phyloP scores from a whole-genome alignment of 37 sponge, comb jelly and placozoan species.

The Bolinopsis microptera region DNA sequence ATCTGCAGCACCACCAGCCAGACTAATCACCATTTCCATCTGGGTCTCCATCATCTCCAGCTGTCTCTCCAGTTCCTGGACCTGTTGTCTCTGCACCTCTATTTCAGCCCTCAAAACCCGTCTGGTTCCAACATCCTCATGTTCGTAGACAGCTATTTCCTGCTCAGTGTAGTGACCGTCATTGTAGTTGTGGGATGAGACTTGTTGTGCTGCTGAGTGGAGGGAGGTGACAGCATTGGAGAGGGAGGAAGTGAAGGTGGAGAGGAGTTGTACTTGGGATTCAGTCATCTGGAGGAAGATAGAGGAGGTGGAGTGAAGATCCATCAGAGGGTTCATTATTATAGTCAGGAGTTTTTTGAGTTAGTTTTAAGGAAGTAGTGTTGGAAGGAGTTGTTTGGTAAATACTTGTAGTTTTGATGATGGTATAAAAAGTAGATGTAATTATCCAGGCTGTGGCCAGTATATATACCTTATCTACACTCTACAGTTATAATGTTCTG shows the following conservation, averaged over 20 bases:
- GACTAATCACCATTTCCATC: not conserved
- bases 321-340: not conserved
- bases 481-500: not conserved
- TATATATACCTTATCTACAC: not conserved
- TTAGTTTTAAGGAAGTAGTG: not conserved
- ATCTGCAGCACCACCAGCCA: not conserved
- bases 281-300: not conserved
- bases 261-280: not conserved
- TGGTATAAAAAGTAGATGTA: too few relatives aligned
- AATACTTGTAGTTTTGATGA: too few relatives aligned
- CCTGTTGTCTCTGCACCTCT: not conserved
- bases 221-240: not conserved
- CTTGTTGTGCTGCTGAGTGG: not conserved
- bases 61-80: not conserved
- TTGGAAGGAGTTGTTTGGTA: not conserved
- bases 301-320: not conserved
- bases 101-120: conserved; percentile 25
- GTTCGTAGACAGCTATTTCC: conserved; percentile 60
- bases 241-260: not conserved
- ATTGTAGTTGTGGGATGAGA: conserved; percentile 13
- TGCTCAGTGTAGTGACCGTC: conserved; percentile 44
- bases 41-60: conserved; percentile 4
- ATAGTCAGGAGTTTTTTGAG: too few relatives aligned
- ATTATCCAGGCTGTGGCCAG: too few relatives aligned
- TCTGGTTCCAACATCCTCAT: conserved; percentile 33